phyloP scores from a whole-genome alignment of 2,113 vertebrate genomes.

The Melanerpes aurifrons region DNA sequence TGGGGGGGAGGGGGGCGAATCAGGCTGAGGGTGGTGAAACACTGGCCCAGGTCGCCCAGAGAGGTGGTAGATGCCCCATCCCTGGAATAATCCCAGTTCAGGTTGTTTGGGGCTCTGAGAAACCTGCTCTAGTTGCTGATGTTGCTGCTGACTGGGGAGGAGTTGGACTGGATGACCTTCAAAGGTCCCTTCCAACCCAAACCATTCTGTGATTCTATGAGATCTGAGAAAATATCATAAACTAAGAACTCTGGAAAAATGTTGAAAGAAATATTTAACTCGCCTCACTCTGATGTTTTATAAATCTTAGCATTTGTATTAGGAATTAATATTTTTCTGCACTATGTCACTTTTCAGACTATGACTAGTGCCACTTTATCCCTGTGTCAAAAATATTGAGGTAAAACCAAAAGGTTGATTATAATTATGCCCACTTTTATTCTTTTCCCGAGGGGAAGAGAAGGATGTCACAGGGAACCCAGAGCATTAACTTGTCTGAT shows the following conservation, averaged over 20 bases:
- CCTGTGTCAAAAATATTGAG: neutral
- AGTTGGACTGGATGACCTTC: too few relatives aligned
- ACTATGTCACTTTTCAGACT: neutral
- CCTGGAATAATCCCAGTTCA: too few relatives aligned
- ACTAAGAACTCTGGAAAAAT: neutral
- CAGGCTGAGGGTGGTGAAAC: too few relatives aligned
- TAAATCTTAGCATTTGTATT: neutral
- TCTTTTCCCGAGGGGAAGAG: neutral
- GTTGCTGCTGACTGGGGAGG: too few relatives aligned
- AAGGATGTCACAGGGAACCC: neutral
- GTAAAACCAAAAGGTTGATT: neutral
- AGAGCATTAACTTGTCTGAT: neutral
- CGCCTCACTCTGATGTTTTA: neutral
- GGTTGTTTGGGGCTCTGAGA: too few relatives aligned
- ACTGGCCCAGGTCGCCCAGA: too few relatives aligned
- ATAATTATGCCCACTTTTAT: neutral
- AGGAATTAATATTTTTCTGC: neutral
- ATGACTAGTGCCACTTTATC: neutral
- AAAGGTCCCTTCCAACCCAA: too few relatives aligned
- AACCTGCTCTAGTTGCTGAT: too few relatives aligned
- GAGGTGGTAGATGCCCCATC: too few relatives aligned
- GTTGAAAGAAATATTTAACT: neutral
- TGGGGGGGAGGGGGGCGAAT: too few relatives aligned
- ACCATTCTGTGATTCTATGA: too few relatives aligned
- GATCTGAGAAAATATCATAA: neutral